Conservation (phyloP, 1,140 invertebrate genomes). For the Leptonema lineaticorne region DNA sequence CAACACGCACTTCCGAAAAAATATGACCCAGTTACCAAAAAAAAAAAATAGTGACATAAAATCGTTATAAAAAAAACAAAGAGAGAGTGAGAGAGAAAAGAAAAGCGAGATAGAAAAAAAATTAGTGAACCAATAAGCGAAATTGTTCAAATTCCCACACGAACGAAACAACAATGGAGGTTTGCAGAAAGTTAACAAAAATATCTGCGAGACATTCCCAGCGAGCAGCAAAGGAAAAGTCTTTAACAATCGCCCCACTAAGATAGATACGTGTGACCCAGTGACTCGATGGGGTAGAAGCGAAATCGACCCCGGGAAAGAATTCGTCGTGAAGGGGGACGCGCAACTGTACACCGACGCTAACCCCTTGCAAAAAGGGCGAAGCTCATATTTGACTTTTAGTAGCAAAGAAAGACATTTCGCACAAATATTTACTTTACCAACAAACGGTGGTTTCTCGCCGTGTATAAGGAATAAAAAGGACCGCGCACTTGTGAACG, state of each 20-base stretch:
- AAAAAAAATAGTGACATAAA: no score
- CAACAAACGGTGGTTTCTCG: neutral
- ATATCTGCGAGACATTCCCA: slow-evolving; percentile 27
- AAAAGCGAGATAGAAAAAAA: slow-evolving; percentile 6
- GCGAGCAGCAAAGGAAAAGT: neutral
- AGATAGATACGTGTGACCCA: neutral
- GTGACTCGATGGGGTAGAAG: neutral
- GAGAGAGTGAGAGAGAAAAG: no score
- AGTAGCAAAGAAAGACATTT: slow-evolving; percentile 33
- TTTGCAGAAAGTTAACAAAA: neutral
- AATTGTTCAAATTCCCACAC: slow-evolving; percentile 34
- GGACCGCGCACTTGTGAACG: no score
- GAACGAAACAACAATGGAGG: slow-evolving; percentile 19
- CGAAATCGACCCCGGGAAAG: neutral
- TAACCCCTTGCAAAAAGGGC: neutral
- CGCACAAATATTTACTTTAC: slow-evolving; percentile 26
- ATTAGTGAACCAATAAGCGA: slow-evolving; percentile 37
- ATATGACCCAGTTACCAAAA: no score
- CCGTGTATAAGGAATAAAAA: neutral
- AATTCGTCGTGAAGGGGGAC: neutral
- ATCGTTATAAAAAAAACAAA: no score
- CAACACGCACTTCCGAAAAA: no score
- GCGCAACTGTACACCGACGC: neutral
- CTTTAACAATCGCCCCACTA: no score
- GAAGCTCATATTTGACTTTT: slow-evolving; percentile 37